Evolutionary conservation across 2,113 vertebrate genomes (phyloP), one percentile per base, ranked within the genome.

Genomic region (Forbesichthys agassizii): DNA sequence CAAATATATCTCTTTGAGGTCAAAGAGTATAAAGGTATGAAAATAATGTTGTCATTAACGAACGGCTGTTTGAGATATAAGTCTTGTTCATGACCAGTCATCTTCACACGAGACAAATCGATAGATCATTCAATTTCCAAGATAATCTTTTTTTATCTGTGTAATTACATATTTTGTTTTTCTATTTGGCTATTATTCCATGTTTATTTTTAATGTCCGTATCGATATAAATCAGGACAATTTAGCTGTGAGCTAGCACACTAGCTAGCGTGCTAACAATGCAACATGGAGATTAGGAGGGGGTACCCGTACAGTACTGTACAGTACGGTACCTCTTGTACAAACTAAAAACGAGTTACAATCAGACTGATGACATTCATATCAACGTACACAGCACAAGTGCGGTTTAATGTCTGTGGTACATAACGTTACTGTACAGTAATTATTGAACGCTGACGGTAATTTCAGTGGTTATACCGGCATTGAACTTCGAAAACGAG

Each of bases 21-120:
- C 84, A 82, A 88, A 90, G 84, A 90, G 86, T 83, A 76, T 83
- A 84, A 91, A 90, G 90, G 85, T 89, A 84, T 10, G 69, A 3
- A 11, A 33, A 60, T 55, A 4, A 14, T 72, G 59, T 14, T n/a
- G 52, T 27, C 47, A 14, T 16, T 48, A 27, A 47, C 7, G 61
- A 57, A 72, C 10, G 3, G 3, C 5, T 11, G 6, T 77, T 81
- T 56, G 47, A 54, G 48, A 46, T 42, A 51, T 74, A 20, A 80
- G 64, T 68, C 60, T 48, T 64, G 36, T 79, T 71, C 67, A 27
- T 16, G 64, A 78, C 14, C 42, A 42, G 33, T 54, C 54, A 36
- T 61, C 33, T 75, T 72, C 58, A 57, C 46, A 73, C 62, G 61
- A 76, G 71, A 49, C 62, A 60, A 27, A 13, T 60, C 62, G 11